These are phyloP conservation scores for Caenorhabditis sp. DNA, from an alignment of 2,888 invertebrate species.

Conservation along the genomic window DNA sequence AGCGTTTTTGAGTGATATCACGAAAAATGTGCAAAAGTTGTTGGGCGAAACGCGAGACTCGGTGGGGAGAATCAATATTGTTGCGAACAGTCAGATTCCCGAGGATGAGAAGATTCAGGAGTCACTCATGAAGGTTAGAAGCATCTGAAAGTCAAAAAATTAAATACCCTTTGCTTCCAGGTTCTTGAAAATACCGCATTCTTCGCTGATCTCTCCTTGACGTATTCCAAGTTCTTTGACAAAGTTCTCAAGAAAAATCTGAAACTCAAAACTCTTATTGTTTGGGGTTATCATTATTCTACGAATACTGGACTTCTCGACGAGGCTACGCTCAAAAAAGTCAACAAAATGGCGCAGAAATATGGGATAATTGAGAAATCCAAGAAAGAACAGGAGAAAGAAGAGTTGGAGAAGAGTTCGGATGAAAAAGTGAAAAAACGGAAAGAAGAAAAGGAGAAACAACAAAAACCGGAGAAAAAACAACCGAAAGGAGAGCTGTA, in stretches of 20 bases:
- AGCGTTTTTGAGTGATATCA: neutral
- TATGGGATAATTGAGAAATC: conserved; percentile 33
- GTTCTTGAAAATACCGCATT: conserved; percentile 46
- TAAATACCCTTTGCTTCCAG: too few relatives aligned
- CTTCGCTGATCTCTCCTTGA: conserved; percentile 42
- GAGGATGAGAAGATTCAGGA: neutral
- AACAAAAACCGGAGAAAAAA: neutral
- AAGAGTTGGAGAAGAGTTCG: neutral
- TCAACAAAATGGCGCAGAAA: conserved; percentile 44
- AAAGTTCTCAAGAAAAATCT: conserved; percentile 41
- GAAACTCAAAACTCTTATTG: conserved; percentile 41
- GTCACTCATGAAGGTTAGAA: conserved; percentile 9
- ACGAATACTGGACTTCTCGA: conserved; percentile 39
- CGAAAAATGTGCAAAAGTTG: neutral
- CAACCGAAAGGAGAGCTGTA: neutral
- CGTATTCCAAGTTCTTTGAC: conserved; percentile 30
- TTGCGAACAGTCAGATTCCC: neutral
- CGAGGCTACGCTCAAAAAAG: conserved; percentile 21
- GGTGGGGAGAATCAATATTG: neutral
- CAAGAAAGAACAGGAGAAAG: conserved; percentile 4
- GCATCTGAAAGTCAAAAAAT: too few relatives aligned
- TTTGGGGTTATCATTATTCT: conserved; percentile 46
- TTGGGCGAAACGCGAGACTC: neutral
- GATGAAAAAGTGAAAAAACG: neutral
- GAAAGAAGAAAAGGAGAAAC: neutral